Evolutionary conservation across 2,797 vertebrate genomes (phyloP).

Genomic region (Anomalospiza imberbis): DNA sequence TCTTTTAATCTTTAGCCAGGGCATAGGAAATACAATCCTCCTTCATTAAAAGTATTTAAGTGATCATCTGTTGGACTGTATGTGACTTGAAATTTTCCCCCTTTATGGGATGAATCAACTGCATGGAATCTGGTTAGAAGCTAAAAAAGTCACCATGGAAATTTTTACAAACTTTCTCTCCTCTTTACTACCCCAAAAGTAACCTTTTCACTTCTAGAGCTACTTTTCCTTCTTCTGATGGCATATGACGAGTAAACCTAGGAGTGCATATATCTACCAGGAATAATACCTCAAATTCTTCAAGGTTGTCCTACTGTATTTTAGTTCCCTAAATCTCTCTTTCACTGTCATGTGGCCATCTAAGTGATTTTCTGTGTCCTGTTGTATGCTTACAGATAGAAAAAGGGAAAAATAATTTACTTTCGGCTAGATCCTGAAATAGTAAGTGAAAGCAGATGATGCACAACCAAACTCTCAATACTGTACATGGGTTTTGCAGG

Average conservation of each 20-base stretch:
- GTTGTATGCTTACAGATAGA: neutral
- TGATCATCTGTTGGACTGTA: neutral
- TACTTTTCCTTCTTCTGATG: neutral
- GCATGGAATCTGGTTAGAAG: conserved; percentile 18
- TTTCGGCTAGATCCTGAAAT: neutral
- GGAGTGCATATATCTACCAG: neutral
- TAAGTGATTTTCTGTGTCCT: conserved; percentile 29
- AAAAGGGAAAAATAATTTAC: neutral
- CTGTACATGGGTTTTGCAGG: neutral
- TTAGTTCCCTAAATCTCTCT: conserved; percentile 18
- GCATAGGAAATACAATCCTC: neutral
- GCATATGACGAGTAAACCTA: neutral
- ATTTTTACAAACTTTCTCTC: conserved; percentile 24
- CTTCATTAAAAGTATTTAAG: conserved; percentile 7
- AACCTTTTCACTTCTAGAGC: neutral
- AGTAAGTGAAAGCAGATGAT: neutral
- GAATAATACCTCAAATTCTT: conserved; percentile 23
- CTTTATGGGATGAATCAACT: conserved; percentile 27
- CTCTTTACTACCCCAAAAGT: neutral
- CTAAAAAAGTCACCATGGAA: conserved; percentile 40
- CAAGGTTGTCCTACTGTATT: conserved; percentile 2
- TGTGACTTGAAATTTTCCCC: neutral
- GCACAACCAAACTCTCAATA: neutral
- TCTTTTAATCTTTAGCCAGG: conserved; percentile 63
- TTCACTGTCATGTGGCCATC: neutral